Evolutionary conservation across 2,888 invertebrate species (phyloP).

Genomic region (Epirrita christyi): DNA sequence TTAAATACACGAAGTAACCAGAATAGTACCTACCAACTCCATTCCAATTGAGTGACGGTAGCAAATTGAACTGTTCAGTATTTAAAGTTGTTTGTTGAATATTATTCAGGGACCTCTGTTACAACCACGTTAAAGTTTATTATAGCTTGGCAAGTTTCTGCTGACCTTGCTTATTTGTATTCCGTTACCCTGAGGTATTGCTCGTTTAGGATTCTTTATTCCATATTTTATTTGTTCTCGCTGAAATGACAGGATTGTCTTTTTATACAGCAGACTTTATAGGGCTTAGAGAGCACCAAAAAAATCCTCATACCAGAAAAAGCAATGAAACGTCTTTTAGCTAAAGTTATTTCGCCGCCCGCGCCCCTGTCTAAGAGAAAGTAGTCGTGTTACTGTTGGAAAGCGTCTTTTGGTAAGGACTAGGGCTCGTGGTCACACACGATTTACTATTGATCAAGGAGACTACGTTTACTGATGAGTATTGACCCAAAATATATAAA

Average conservation of each 20-base stretch:
- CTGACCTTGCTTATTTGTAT: conserved; percentile 34
- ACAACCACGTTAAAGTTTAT: conserved; percentile 15
- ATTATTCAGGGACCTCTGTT: neutral
- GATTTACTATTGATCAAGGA: too few species aligned
- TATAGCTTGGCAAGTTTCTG: conserved; percentile 10
- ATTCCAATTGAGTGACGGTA: conserved; percentile 6
- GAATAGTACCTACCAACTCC: neutral
- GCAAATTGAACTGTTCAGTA: conserved; percentile 14
- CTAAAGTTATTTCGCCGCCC: too few species aligned
- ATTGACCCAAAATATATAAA: too few species aligned
- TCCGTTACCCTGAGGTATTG: conserved; percentile 32
- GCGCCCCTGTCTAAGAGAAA: too few species aligned
- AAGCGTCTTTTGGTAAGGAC: too few species aligned
- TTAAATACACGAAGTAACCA: neutral
- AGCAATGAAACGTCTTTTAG: too few species aligned
- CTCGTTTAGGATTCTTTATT: conserved; percentile 34
- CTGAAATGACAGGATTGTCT: conserved; percentile 29
- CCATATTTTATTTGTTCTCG: conserved; percentile 35
- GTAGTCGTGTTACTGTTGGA: too few species aligned
- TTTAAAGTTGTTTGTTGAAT: conserved; percentile 1
- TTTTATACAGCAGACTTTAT: conserved; percentile 13
- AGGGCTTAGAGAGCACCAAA: conserved; percentile 2
- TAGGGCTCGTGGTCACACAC: too few species aligned
- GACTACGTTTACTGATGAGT: too few species aligned
- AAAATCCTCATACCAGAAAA: too few species aligned